Base-by-base conservation (phyloP, 1,140 invertebrate genomes). In the Rhysida immarginata region DNA sequence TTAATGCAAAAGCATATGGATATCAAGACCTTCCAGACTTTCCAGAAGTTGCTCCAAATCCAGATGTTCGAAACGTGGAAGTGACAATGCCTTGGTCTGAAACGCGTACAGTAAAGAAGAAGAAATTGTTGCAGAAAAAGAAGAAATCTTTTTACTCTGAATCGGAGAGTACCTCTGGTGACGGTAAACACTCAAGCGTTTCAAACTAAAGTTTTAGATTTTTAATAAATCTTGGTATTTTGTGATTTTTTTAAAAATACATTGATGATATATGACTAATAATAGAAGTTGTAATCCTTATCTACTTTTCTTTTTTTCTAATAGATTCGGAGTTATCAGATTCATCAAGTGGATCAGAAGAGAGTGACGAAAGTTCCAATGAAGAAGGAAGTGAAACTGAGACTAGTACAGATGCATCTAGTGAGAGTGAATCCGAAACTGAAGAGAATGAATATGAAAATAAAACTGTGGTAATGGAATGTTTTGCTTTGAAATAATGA, bases 1-100 rank as follows among this genome's bases (percentile, higher is more conserved):
- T 98, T 25, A 93, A 96, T 62, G 78, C 80, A 62, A 74, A 81
- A 51, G 87, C 91, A 1, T 75, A 70, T 41, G 92, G 91, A 3
- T 98, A 99, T 70, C 80, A 85, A 54, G 81, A 92, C 55, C 73
- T 99, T 49, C 92, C 94, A 2, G 68, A 78, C 2, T 96, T 94
- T 67, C 93, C 95, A 0, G 73, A 77, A 25, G 72, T 75, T 5
- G 78, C 84, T 0, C 84, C 88, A 2, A 85, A 91, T 66, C 72
- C 85, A 0, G 72, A 76, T 3, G 82, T 93, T 0, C 75, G 92
- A 51, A 85, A 89, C 66, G 82, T 90, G 27, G 80, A 81, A 55
- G 74, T 75, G 43, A 74, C 73, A 1, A 54, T 52, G 50, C 50
- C 61, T 49, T 64, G 59, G 60, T 57, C 55, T 27, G 65, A 62